phyloP scores from a whole-genome alignment of 2,797 vertebrate species.

The Pseudochirops corinnae region DNA sequence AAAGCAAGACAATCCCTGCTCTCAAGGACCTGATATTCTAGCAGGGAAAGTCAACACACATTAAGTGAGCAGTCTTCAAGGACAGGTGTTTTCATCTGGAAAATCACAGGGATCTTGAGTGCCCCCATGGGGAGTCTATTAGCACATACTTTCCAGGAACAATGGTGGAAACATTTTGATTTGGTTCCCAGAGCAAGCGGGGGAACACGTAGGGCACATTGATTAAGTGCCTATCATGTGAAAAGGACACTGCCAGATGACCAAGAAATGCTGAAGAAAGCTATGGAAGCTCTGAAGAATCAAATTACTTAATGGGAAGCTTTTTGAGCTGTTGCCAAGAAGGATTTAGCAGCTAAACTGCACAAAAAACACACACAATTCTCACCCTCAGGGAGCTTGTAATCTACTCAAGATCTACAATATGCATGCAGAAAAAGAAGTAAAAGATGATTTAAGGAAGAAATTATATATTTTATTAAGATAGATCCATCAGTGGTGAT shows the following conservation, averaged over 20 bases:
- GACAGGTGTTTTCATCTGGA: neutral
- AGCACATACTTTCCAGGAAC: neutral
- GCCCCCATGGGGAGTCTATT: neutral
- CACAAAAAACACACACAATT: neutral
- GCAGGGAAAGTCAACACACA: neutral
- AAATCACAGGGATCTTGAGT: neutral
- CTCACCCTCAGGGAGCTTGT: no score
- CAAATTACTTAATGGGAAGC: neutral
- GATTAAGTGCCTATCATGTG: no score
- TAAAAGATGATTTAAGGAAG: neutral
- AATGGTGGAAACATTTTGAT: neutral
- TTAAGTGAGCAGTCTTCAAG: neutral
- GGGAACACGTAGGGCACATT: neutral
- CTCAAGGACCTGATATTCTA: neutral
- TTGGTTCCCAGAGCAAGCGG: neutral
- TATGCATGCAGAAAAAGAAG: neutral
- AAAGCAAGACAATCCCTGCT: neutral
- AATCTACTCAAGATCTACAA: neutral
- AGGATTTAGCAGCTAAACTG: neutral
- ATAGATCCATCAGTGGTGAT: neutral
- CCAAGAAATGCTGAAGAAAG: no score
- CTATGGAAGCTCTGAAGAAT: neutral
- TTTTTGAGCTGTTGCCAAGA: neutral
- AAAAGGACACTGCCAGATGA: no score
- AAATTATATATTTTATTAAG: neutral